Percentiles rank a stretch among this genome's conserved stretches.
Evolutionary conservation across 2,888 invertebrate genomes (phyloP).

Genomic region (Carcina quercana): DNA sequence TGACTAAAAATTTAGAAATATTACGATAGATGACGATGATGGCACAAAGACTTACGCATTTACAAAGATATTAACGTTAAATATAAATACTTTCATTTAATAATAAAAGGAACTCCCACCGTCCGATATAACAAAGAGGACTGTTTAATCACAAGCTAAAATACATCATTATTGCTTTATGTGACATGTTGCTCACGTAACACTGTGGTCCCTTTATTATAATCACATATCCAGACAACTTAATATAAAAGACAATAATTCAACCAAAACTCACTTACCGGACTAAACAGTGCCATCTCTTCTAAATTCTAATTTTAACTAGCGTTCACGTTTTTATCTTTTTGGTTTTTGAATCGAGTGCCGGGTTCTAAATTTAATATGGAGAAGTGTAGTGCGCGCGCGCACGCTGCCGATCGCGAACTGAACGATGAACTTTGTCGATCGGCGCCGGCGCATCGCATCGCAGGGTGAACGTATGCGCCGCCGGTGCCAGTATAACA

Average conservation of each 20-base stretch:
- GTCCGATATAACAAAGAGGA: too few relatives aligned
- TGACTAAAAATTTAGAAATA: too few relatives aligned
- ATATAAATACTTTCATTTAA: too few relatives aligned
- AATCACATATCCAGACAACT: slow-evolving; percentile 9
- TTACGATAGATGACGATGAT: too few relatives aligned
- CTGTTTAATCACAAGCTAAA: too few relatives aligned
- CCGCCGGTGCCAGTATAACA: slow-evolving; percentile 38
- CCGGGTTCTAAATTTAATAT: slow-evolving; percentile 27
- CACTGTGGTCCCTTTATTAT: slow-evolving; percentile 12
- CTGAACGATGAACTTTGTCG: slow-evolving; percentile 49
- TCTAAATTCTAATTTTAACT: slow-evolving; percentile 56
- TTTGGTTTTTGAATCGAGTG: slow-evolving; percentile 29
- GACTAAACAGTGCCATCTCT: slow-evolving; percentile 41
- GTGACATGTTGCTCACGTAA: slow-evolving; percentile 14
- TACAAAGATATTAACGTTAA: too few relatives aligned
- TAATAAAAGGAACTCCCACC: too few relatives aligned
- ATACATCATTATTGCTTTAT: too few relatives aligned
- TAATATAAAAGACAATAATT: too few relatives aligned
- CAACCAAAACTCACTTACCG: slow-evolving; percentile 46
- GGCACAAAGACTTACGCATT: too few relatives aligned
- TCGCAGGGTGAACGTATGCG: slow-evolving; percentile 33
- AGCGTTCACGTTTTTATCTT: slow-evolving; percentile 50
- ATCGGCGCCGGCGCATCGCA: slow-evolving; percentile 37
- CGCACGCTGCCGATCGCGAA: slow-evolving; percentile 46
- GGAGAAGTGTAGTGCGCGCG: slow-evolving; percentile 33